Evolutionary conservation across 2,113 vertebrate genomes (phyloP).

Genomic region (Cygnus atratus): DNA sequence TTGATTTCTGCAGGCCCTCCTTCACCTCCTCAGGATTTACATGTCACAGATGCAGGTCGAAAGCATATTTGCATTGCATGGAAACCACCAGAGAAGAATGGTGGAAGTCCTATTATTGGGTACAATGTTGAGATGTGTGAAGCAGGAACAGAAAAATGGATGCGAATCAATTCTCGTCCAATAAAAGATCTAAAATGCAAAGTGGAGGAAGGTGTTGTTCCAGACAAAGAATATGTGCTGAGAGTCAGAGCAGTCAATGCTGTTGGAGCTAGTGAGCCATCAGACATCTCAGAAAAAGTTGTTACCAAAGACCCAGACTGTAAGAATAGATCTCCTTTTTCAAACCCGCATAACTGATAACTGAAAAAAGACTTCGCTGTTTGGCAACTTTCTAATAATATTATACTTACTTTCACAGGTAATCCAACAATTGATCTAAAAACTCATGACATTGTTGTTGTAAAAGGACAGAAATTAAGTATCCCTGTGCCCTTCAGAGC

Average conservation of each 20-base stretch:
- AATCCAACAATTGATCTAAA: slow-evolving; percentile 89
- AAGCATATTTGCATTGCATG: slow-evolving; percentile 92
- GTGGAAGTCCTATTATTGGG: slow-evolving; percentile 91
- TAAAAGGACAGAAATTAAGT: slow-evolving; percentile 93
- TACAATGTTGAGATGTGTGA: slow-evolving; percentile 96
- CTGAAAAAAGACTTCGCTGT: background rate
- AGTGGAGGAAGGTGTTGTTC: slow-evolving; percentile 92
- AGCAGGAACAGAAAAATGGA: slow-evolving; percentile 96
- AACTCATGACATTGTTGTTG: slow-evolving; percentile 87
- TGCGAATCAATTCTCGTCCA: slow-evolving; percentile 92
- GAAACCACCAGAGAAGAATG: slow-evolving; percentile 93
- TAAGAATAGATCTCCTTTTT: slow-evolving; percentile 75
- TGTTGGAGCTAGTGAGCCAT: slow-evolving; percentile 92
- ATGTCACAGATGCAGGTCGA: slow-evolving; percentile 89
- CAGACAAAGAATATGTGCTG: slow-evolving; percentile 94
- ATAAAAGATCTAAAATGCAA: slow-evolving; percentile 92
- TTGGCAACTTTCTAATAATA: background rate
- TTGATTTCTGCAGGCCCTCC: slow-evolving; percentile 82
- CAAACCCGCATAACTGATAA: background rate
- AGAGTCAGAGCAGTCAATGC: slow-evolving; percentile 94
- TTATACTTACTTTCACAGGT: slow-evolving; percentile 76
- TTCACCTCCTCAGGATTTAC: slow-evolving; percentile 90
- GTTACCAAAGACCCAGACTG: slow-evolving; percentile 96
- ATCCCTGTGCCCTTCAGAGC: slow-evolving; percentile 90
- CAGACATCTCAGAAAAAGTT: slow-evolving; percentile 92